Conservation (phyloP, 1,140 invertebrate species). For the Ceratosolen fusciceps region DNA sequence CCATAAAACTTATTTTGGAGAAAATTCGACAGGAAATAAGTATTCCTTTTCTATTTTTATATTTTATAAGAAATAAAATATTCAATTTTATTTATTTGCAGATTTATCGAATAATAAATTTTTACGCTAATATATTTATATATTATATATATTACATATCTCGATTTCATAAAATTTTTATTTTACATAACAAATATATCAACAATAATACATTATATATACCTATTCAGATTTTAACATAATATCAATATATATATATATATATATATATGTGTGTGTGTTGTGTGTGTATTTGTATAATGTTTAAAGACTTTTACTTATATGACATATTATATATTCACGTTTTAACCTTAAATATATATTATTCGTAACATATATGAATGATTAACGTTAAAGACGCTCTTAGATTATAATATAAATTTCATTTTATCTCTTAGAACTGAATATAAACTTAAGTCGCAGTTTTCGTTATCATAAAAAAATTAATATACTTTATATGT, state of each 20-base stretch:
- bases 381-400: too few species aligned
- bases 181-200: neutral
- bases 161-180: slow-evolving; percentile 24
- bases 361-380: too few species aligned
- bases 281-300: too few species aligned
- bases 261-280: neutral
- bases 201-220: slow-evolving; percentile 12
- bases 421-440: too few species aligned
- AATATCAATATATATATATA: neutral
- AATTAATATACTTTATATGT: neutral
- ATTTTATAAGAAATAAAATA: slow-evolving; percentile 34
- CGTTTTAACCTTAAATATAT: too few species aligned
- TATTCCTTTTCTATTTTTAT: slow-evolving; percentile 1
- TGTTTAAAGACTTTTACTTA: too few species aligned
- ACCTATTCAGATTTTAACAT: neutral
- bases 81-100: slow-evolving; percentile 20
- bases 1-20: neutral
- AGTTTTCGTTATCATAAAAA: too few species aligned
- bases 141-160: slow-evolving; percentile 42
- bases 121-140: slow-evolving; percentile 46
- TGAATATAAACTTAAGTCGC: too few species aligned
- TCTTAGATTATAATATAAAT: too few species aligned
- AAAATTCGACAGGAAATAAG: neutral
- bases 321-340: too few species aligned
- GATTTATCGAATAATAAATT: slow-evolving; percentile 37